Conservation (phyloP, 2,888 invertebrate species). For the Uloborus plumipes region DNA sequence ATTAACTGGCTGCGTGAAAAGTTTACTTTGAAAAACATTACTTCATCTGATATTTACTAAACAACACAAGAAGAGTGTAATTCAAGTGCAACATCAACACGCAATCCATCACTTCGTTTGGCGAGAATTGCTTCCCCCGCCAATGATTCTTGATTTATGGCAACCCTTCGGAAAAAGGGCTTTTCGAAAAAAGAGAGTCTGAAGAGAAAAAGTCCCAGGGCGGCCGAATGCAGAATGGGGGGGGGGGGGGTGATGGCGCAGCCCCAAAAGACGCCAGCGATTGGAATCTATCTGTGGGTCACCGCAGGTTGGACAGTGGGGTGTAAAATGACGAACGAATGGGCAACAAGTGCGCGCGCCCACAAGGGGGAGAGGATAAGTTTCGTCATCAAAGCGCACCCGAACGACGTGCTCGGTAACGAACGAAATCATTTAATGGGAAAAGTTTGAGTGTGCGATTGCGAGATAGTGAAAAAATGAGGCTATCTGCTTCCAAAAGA, state of each 20-base stretch:
- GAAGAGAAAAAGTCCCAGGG: no score
- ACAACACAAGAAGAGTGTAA: no score
- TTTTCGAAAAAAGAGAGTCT: neutral
- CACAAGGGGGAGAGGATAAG: slow-evolving; percentile 20
- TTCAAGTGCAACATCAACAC: neutral
- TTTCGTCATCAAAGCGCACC: neutral
- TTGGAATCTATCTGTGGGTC: slow-evolving; percentile 35
- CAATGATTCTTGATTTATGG: slow-evolving; percentile 14
- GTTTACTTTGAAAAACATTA: neutral
- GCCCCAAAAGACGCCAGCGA: slow-evolving; percentile 23
- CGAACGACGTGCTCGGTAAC: slow-evolving; percentile 9
- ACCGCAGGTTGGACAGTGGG: slow-evolving; percentile 49
- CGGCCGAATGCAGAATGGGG: neutral
- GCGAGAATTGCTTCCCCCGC: slow-evolving; percentile 3
- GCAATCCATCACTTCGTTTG: neutral
- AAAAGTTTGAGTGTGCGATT: neutral
- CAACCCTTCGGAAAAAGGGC: slow-evolving; percentile 21
- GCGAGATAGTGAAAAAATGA: neutral
- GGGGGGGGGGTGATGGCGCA: slow-evolving; percentile 9
- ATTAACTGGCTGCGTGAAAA: neutral
- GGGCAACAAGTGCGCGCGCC: slow-evolving; percentile 49
- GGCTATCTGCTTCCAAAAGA: no score
- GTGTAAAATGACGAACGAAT: slow-evolving; percentile 50
- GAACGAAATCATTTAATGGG: slow-evolving; percentile 9
- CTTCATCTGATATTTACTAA: neutral